Evolutionary conservation across 2,113 vertebrate genomes (phyloP).

Genomic region (Lophochroa leadbeateri): DNA sequence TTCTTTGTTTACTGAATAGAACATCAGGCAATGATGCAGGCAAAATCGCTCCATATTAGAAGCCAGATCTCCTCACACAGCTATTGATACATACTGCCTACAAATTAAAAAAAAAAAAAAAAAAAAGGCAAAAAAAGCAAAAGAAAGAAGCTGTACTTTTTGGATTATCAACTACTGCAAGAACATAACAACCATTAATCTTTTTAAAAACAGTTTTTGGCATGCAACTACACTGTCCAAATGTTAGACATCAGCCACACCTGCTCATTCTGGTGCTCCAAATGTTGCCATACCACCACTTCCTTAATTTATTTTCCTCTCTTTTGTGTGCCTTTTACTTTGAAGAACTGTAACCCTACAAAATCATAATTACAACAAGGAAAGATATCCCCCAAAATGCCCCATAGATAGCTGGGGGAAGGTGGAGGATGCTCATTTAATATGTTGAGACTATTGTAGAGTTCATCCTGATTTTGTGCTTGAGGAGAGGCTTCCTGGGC

Average conservation of each 20-base stretch:
- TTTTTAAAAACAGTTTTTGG: not conserved
- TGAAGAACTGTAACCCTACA: not conserved
- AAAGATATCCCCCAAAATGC: not conserved
- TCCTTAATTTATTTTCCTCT: not conserved
- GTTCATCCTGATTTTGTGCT: not conserved
- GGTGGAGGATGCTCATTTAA: not conserved
- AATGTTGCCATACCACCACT: not conserved
- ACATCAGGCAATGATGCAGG: not conserved
- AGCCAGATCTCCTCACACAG: not conserved
- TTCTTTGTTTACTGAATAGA: not conserved
- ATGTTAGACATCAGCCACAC: not conserved
- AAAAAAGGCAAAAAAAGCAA: not conserved
- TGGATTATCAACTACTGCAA: not conserved
- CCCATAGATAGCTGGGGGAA: not conserved
- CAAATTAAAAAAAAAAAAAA: not conserved
- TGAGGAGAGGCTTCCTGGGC: not conserved
- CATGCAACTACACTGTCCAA: not conserved
- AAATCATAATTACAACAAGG: not conserved
- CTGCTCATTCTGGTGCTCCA: not conserved
- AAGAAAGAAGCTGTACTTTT: not conserved
- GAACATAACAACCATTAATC: not conserved
- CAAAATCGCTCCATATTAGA: not conserved
- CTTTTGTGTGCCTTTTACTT: not conserved
- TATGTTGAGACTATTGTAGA: fast-evolving
- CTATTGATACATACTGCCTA: not conserved